Evolutionary conservation across 1,140 invertebrate species (phyloP), one percentile per base, ranked within the genome.

Genomic region (Heliconius nattereri): DNA sequence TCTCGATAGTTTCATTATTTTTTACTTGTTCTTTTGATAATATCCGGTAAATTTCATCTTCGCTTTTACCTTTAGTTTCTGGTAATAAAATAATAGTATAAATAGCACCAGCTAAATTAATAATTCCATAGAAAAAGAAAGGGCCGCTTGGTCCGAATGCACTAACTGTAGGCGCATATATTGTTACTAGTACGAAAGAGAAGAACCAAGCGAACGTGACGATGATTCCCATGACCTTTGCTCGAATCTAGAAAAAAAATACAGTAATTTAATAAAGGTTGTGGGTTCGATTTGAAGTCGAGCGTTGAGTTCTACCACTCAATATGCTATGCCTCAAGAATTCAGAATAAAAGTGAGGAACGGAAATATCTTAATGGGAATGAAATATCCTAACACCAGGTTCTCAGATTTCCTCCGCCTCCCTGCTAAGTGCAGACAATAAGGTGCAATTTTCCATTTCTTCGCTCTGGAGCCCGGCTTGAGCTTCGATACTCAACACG

Each of bases 121-220:
- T 76, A 13, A 32, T 73, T 7, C 80, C 77, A 54, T 81, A 89
- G 19, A 84, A 37, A 60, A 83, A 86, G 60, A 90, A 89, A 1
- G 81, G 81, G 2, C 81, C 73, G 52, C 85, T 70, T 19, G 83
- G 76, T 9, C 88, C 88, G 1, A 89, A 77, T 0, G 66, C 20
- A 19, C 79, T 75, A 2, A 73, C 78, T 29, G 86, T 84, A 9
- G 87, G 86, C 0, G 79, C 71, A 78, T 87, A 90, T 1, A 83
- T 60, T 7, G 83, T 71, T 0, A 91, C 71, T 71, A 88, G 82
- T 0, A 89, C 8, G 72, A 87, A 91, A 2, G 81, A 73, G 35
- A 84, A 73, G 66, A 87, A 85, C 90, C 90, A 92, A 0, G 85
- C 86, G 13, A 85, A 80, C 3, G 84, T 85, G 1, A 88, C 83